These are phyloP conservation scores for Meloidogyne exigua DNA, from an alignment of 1,140 invertebrate species.

Conservation along the genomic window DNA sequence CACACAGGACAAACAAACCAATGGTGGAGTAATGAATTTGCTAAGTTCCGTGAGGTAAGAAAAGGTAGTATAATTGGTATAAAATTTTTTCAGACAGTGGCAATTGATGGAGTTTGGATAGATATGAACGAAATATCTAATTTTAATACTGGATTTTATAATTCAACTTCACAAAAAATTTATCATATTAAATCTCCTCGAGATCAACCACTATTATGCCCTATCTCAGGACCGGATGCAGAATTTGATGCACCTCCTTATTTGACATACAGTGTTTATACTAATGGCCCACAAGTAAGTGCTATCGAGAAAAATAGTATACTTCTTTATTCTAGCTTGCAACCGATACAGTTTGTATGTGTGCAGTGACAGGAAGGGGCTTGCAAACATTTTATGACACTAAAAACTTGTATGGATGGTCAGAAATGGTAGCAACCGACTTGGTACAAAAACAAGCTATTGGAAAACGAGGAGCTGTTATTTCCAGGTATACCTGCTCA, in stretches of 20 bases:
- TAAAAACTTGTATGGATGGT: constrained; percentile 79
- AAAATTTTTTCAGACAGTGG: constrained; percentile 32
- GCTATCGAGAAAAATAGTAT: background rate
- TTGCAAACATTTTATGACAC: constrained; percentile 69
- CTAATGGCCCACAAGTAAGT: too few relatives aligned
- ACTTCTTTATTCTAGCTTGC: constrained; percentile 7
- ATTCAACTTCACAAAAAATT: constrained; percentile 9
- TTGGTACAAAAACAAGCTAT: too few relatives aligned
- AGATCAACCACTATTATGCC: constrained; percentile 31
- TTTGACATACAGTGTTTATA: background rate
- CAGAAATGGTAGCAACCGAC: constrained; percentile 75
- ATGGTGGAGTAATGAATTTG: too few relatives aligned
- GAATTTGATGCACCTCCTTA: constrained; percentile 42
- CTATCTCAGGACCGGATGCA: constrained; percentile 36
- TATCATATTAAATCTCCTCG: too few relatives aligned
- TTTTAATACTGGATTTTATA: constrained; percentile 45
- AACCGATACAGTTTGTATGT: constrained; percentile 77
- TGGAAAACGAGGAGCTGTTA: too few relatives aligned
- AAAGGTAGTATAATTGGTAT: too few relatives aligned
- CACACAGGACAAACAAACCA: too few relatives aligned
- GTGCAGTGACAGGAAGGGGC: constrained; percentile 71
- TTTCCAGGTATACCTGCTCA: too few relatives aligned
- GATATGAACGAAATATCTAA: constrained; percentile 53
- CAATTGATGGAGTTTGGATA: constrained; percentile 55
- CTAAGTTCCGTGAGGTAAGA: too few relatives aligned